Conservation (phyloP, 2,888 invertebrate genomes). For the Apantesis nais region DNA sequence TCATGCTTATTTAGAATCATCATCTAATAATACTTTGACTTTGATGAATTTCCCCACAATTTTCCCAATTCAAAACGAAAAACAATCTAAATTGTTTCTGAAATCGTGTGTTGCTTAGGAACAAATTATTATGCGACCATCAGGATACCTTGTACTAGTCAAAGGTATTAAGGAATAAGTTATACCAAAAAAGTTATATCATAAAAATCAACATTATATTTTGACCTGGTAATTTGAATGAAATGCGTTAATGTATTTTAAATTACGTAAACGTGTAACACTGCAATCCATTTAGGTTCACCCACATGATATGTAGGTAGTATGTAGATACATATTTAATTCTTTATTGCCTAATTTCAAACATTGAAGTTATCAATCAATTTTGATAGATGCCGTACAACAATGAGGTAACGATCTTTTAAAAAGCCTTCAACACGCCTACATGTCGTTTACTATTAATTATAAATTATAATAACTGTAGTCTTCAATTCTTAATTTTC, state of each 20-base stretch:
- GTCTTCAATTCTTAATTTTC: not conserved
- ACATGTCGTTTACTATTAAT: not conserved
- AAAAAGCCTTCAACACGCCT: not conserved
- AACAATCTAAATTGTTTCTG: too few relatives aligned
- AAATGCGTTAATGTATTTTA: constrained; percentile 40
- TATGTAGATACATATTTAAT: constrained; percentile 17
- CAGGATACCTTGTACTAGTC: too few relatives aligned
- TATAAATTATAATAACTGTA: not conserved
- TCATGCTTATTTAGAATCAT: too few relatives aligned
- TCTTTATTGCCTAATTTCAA: constrained; percentile 11
- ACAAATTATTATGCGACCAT: too few relatives aligned
- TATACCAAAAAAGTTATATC: too few relatives aligned
- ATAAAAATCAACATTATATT: too few relatives aligned
- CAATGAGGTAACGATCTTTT: not conserved
- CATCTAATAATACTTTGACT: too few relatives aligned
- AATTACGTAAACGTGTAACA: constrained; percentile 19
- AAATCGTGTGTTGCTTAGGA: too few relatives aligned
- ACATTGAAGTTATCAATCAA: constrained; percentile 4
- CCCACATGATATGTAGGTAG: constrained; percentile 16
- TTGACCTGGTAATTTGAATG: constrained; percentile 47
- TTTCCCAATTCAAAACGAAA: too few relatives aligned
- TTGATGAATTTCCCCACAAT: too few relatives aligned
- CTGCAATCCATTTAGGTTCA: constrained; percentile 12
- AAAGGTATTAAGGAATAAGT: too few relatives aligned
- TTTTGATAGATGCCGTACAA: not conserved